phyloP scores from a whole-genome alignment of 2,113 vertebrate genomes.

The Prunella fulvescens region DNA sequence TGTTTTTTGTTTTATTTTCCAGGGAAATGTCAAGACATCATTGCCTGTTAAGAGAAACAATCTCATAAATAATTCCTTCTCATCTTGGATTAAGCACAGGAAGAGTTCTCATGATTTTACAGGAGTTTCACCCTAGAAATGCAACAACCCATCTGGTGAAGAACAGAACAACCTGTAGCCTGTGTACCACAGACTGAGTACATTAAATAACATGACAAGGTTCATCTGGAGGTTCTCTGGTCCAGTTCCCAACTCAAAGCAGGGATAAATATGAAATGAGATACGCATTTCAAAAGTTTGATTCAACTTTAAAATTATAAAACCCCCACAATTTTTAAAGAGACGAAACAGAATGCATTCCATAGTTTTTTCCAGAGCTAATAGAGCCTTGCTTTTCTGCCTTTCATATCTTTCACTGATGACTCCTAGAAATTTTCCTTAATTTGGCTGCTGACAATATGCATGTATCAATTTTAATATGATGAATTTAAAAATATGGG shows the following conservation, averaged over 20 bases:
- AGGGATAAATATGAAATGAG: background rate
- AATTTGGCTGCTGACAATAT: background rate
- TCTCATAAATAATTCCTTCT: background rate
- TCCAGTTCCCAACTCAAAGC: background rate
- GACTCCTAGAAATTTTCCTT: background rate
- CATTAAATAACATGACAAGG: background rate
- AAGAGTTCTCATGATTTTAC: background rate
- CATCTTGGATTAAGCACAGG: background rate
- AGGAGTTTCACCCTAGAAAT: background rate
- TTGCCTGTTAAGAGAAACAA: background rate
- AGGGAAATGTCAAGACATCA: background rate
- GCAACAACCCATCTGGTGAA: background rate
- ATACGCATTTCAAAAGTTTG: background rate
- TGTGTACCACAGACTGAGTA: background rate
- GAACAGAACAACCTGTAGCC: background rate
- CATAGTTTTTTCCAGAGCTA: background rate
- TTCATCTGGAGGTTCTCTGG: background rate
- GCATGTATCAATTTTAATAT: background rate
- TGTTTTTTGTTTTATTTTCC: background rate
- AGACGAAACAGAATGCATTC: background rate
- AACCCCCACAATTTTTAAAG: rapidly evolving
- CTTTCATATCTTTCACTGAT: background rate
- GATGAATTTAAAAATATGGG: background rate
- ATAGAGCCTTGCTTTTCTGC: background rate
- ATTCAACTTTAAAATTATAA: background rate